A percentile compares a stretch with the other conserved stretches of the same genome.
phyloP scores from a whole-genome alignment of 1,140 invertebrate species.

The Drosophila saltans region DNA sequence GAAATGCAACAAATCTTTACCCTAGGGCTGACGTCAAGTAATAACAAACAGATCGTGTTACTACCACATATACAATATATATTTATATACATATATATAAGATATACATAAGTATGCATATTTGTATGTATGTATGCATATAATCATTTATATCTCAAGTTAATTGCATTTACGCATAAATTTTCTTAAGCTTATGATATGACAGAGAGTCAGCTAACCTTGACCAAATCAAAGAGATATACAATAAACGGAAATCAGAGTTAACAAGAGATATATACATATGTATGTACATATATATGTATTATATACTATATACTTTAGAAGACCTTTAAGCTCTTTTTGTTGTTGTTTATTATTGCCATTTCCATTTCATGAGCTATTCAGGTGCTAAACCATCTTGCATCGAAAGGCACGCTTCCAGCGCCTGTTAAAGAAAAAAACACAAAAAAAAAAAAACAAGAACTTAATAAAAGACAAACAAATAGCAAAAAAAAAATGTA shows the following conservation, averaged over 20 bases:
- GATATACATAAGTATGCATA: too few relatives aligned
- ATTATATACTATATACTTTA: too few relatives aligned
- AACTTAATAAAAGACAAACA: conserved; percentile 5
- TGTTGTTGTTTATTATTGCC: background rate
- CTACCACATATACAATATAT: background rate
- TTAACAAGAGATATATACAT: background rate
- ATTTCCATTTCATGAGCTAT: background rate
- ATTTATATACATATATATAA: too few relatives aligned
- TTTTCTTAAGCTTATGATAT: conserved; percentile 15
- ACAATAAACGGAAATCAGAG: background rate
- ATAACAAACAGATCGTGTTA: conserved; percentile 3
- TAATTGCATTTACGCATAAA: conserved; percentile 17
- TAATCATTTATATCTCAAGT: conserved; percentile 7
- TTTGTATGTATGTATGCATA: background rate
- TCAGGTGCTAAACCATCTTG: conserved; percentile 13
- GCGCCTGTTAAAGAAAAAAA: too few relatives aligned
- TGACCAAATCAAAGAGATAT: conserved; percentile 3
- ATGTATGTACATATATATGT: too few relatives aligned
- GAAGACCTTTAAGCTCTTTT: background rate
- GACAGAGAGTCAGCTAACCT: background rate
- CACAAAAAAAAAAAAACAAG: background rate
- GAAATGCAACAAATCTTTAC: background rate
- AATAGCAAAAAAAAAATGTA: background rate
- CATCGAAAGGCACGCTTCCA: conserved; percentile 1
- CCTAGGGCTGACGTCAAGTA: too few relatives aligned